These are phyloP conservation scores for Plectus sambesii DNA, from an alignment of 1,140 invertebrate genomes.

Conservation along the genomic window DNA sequence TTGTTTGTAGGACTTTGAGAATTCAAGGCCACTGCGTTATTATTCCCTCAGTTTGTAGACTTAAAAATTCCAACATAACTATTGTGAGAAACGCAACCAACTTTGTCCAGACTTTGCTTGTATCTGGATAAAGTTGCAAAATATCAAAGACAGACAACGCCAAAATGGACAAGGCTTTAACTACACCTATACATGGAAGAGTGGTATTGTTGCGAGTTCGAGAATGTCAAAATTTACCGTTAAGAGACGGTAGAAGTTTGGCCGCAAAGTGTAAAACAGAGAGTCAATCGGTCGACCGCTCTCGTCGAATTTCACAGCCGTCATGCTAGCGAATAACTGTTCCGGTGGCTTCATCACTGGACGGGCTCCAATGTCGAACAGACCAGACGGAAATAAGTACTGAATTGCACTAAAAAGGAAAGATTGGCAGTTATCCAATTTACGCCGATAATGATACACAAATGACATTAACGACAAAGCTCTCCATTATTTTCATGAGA, in stretches of 20 bases:
- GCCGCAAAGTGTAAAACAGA: conserved; percentile 37
- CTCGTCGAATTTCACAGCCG: conserved; percentile 33
- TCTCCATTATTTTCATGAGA: too few species aligned
- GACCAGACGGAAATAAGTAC: conserved; percentile 43
- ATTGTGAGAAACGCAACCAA: conserved; percentile 2
- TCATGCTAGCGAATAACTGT: conserved; percentile 34
- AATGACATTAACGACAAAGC: too few species aligned
- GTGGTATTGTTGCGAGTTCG: too few species aligned
- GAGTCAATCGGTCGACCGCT: conserved; percentile 33
- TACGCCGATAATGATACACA: background rate
- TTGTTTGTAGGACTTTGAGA: too few species aligned
- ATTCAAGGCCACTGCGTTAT: too few species aligned
- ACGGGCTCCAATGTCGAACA: conserved; percentile 23
- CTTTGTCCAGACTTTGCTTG: too few species aligned
- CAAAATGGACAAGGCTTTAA: conserved; percentile 4
- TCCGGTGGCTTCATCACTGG: conserved; percentile 45
- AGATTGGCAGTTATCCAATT: conserved; percentile 9
- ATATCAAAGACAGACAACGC: conserved; percentile 5
- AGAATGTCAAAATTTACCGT: conserved; percentile 23
- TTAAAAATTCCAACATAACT: background rate
- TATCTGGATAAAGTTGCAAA: conserved; percentile 18
- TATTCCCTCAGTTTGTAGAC: background rate
- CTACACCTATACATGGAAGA: too few species aligned
- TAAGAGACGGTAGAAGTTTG: conserved; percentile 36
- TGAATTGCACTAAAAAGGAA: conserved; percentile 29